Conservation (phyloP, 2,113 vertebrate species). For the pig (Sus scrofa) region DNA sequence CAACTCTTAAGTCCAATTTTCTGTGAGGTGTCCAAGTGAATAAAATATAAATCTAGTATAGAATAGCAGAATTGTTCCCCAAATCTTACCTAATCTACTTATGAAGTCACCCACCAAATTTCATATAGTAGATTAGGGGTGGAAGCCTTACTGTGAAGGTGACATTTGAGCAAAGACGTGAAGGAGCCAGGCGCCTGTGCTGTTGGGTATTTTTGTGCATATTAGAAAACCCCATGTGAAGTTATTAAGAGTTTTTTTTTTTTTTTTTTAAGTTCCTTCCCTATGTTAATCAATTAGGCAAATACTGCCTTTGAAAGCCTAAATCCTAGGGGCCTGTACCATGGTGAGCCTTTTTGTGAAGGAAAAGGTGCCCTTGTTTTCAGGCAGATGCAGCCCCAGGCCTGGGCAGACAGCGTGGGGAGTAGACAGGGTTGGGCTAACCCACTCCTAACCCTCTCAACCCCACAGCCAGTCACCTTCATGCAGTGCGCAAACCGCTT, state of each 20-base stretch:
- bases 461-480: background rate
- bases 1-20: constrained; percentile 27
- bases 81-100: background rate
- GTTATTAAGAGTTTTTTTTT: background rate
- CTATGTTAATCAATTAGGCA: background rate
- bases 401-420: background rate
- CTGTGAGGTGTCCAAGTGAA: background rate
- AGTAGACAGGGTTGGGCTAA: background rate
- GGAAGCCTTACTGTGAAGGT: background rate
- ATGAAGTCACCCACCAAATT: background rate
- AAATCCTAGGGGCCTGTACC: background rate
- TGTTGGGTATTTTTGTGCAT: background rate
- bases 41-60: constrained; percentile 22
- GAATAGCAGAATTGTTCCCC: background rate
- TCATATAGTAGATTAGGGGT: background rate
- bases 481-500: background rate
- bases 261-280: background rate
- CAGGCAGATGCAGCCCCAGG: too few species aligned
- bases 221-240: background rate
- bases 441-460: too few species aligned
- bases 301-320: background rate
- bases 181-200: background rate
- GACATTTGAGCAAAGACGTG: background rate
- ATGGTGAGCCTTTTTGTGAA: background rate
- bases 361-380: background rate